Evolutionary conservation across 2,797 vertebrate species (phyloP).

Genomic region (Antennarius maculatus): DNA sequence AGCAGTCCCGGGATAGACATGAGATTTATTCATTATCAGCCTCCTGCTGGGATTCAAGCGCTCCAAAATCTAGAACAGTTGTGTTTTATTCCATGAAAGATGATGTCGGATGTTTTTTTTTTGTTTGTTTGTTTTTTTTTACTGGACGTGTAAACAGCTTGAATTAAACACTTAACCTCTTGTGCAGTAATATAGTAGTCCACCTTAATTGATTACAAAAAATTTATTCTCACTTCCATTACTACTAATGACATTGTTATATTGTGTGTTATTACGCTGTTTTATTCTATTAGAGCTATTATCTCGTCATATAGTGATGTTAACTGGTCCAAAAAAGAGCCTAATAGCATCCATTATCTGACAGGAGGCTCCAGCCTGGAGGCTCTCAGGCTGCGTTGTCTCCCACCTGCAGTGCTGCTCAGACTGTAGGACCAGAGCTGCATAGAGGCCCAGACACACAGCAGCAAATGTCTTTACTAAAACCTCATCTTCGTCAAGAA

Average conservation of each 20-base stretch:
- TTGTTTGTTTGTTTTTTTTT: background rate
- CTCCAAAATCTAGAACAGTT: background rate
- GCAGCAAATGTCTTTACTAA: background rate
- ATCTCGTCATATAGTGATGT: background rate
- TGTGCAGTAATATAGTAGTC: too few relatives aligned
- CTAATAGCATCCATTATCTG: conserved; percentile 45
- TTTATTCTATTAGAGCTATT: background rate
- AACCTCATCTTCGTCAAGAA: background rate
- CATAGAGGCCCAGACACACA: conserved; percentile 15
- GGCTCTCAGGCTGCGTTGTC: conserved; percentile 26
- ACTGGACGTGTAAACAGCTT: background rate
- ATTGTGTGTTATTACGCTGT: background rate
- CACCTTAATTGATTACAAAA: too few relatives aligned
- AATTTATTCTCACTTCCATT: too few relatives aligned
- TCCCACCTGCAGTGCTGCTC: conserved; percentile 53
- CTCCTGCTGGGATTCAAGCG: background rate
- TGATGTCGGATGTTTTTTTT: background rate
- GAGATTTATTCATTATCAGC: background rate
- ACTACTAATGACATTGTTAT: background rate
- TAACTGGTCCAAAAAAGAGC: background rate
- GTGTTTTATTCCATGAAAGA: conserved; percentile 2
- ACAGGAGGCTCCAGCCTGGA: conserved; percentile 43
- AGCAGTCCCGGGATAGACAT: conserved; percentile 7
- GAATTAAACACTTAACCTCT: background rate
- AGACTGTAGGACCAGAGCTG: conserved; percentile 26